Evolutionary conservation across 64 coral and sea anemone genomes (phyloP).

Genomic region (Montipora foliosa): DNA sequence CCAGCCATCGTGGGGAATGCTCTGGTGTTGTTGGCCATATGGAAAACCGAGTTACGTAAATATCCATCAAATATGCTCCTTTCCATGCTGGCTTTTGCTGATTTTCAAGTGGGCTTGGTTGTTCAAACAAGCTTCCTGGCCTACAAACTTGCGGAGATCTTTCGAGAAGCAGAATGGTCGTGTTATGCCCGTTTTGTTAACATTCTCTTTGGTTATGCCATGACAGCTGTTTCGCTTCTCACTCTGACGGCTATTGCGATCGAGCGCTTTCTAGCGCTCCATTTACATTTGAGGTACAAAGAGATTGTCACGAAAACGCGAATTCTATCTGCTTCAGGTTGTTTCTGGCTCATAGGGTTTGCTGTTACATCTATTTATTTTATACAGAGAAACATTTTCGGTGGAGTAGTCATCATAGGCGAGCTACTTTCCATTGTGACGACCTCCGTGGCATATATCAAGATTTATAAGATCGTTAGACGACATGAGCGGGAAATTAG

Average conservation of each 20-base stretch:
- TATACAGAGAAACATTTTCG: background rate
- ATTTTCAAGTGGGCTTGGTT: conserved; percentile 30
- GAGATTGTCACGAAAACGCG: conserved; percentile 39
- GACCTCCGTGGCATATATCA: conserved; percentile 44
- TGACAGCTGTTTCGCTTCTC: conserved; percentile 24
- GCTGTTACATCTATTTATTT: conserved; percentile 25
- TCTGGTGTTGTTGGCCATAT: conserved; percentile 24
- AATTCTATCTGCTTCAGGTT: background rate
- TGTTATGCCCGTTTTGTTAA: conserved; percentile 38
- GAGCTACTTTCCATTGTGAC: conserved; percentile 4
- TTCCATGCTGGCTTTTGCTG: conserved; percentile 26
- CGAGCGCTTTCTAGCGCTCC: conserved; percentile 36
- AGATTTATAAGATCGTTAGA: conserved; percentile 41
- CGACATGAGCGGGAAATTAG: conserved; percentile 23
- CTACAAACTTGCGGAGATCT: conserved; percentile 22
- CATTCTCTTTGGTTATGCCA: conserved; percentile 16
- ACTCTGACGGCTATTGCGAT: conserved; percentile 33
- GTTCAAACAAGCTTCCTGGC: conserved; percentile 25
- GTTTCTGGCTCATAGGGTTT: conserved; percentile 23
- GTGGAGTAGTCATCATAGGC: background rate
- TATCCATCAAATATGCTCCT: conserved; percentile 16
- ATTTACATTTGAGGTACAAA: conserved; percentile 33
- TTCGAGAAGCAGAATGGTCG: background rate
- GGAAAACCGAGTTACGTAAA: background rate
- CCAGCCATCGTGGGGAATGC: conserved; percentile 33